Evolutionary conservation across 2,888 invertebrate genomes (phyloP), one percentile per base, ranked within the genome.

Genomic region (Lasioglossum zephyrum): DNA sequence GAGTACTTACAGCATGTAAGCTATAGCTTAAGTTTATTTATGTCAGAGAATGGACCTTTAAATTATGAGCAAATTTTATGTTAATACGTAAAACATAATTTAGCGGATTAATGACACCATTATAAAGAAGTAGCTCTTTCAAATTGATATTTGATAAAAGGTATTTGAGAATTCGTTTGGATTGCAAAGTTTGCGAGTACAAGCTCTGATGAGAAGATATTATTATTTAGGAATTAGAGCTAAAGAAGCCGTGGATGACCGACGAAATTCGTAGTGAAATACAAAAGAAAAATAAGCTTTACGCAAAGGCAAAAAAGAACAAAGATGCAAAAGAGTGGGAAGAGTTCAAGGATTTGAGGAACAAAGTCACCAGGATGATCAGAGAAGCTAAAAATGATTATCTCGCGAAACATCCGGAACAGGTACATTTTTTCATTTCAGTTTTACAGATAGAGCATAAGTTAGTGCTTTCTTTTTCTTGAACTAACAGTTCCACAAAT

Each of bases 201-300:
- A 69, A 69, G 53, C 53, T 84, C 4, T 47, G n/a, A 78, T 22
- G 0, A 78, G 78, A 44, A 63, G 8, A n/a, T 16, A 60, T 57
- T 6, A 53, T 85, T 83, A 69, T 85, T 69, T 60, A 95, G 95
- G 95, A 95, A 88, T 87, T 93, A 81, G 93, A 95, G 85, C 89
- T 95, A 86, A 95, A 94, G 79, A 95, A 95, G 73, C 94, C 95
- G 49, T 95, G 95, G 95, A 95, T 95, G 95, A 95, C 95, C 0
- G 95, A 95, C 74, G 95, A 95, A 87, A 95, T 95, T 86, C 94
- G 95, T 63, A 93, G 90, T 86, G 95, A 95, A 89, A 94, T 95
- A 88, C 94, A 94, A 87, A 95, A 93, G 88, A 95, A 95, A 87
- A 95, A 94, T 85, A 95, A 94, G 87, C 91, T 95, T 9, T 95